phyloP scores from a whole-genome alignment of 2,888 invertebrate species.

The Sphaerophoria rueppellii region DNA sequence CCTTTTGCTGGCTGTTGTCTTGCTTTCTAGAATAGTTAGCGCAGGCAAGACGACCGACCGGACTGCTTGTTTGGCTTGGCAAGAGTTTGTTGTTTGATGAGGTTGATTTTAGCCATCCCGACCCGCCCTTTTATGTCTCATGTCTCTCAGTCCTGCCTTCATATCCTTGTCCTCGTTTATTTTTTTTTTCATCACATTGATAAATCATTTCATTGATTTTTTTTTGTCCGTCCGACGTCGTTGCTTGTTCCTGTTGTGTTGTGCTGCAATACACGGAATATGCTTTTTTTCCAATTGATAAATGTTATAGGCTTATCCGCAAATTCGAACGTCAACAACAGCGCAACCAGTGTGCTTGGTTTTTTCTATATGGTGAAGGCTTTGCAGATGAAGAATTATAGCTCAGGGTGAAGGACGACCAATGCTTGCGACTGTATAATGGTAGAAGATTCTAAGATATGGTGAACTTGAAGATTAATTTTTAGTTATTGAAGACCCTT shows the following conservation, averaged over 20 bases:
- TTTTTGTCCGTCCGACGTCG: neutral
- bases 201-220: conserved; percentile 72
- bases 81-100: conserved; percentile 53
- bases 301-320: conserved; percentile 71
- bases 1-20: conserved; percentile 36
- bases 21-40: neutral
- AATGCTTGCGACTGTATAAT: conserved; percentile 41
- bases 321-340: conserved; percentile 70
- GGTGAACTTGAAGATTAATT: conserved; percentile 65
- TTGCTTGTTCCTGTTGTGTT: conserved; percentile 12
- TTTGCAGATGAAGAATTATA: conserved; percentile 45
- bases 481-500: conserved; percentile 57
- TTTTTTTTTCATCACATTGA: conserved; percentile 22
- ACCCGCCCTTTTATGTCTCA: neutral
- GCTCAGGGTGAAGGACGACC: conserved; percentile 29
- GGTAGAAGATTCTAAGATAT: neutral
- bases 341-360: conserved; percentile 47
- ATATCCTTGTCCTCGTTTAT: neutral
- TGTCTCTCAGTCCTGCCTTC: neutral
- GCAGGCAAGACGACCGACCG: neutral
- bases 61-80: conserved; percentile 26
- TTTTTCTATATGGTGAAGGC: conserved; percentile 6
- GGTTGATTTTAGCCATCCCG: conserved; percentile 32
- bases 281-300: conserved; percentile 67
- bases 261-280: conserved; percentile 24